Conservation (phyloP, 2,797 vertebrate species). For the Cuculus canorus region DNA sequence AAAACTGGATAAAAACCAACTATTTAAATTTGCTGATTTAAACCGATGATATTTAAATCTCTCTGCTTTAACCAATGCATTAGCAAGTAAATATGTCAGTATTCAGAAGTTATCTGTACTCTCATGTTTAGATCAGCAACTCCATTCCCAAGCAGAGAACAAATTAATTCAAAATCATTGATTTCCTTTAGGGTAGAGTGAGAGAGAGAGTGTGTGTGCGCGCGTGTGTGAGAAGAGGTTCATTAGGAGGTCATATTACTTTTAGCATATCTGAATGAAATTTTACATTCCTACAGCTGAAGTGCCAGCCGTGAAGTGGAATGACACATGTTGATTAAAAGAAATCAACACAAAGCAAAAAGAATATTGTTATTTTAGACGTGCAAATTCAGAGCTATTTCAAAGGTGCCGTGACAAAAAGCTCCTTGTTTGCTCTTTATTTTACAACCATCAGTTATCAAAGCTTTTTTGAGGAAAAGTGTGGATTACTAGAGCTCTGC, state of each 20-base stretch:
- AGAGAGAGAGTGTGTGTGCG: neutral
- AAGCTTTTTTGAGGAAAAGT: neutral
- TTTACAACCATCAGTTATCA: neutral
- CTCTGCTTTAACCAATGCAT: neutral
- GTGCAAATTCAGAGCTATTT: conserved; percentile 29
- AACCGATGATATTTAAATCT: neutral
- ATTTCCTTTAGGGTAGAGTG: neutral
- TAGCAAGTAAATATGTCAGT: neutral
- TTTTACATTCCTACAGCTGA: neutral
- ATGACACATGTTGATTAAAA: conserved; percentile 22
- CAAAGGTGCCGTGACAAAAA: neutral
- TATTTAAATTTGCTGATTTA: neutral
- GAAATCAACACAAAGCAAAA: neutral
- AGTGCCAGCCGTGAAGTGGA: neutral
- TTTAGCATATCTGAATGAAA: conserved; percentile 38
- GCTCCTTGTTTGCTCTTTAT: neutral
- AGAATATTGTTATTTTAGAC: conserved; percentile 28
- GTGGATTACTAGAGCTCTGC: neutral
- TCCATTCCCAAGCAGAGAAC: conserved; percentile 22
- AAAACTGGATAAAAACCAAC: neutral
- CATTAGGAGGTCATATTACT: conserved; percentile 21
- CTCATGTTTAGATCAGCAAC: neutral
- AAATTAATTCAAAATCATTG: conserved; percentile 45
- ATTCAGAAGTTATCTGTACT: neutral
- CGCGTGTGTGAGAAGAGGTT: neutral